Evolutionary conservation across 2,113 vertebrate species (phyloP).

Genomic region (Balaeniceps rex): DNA sequence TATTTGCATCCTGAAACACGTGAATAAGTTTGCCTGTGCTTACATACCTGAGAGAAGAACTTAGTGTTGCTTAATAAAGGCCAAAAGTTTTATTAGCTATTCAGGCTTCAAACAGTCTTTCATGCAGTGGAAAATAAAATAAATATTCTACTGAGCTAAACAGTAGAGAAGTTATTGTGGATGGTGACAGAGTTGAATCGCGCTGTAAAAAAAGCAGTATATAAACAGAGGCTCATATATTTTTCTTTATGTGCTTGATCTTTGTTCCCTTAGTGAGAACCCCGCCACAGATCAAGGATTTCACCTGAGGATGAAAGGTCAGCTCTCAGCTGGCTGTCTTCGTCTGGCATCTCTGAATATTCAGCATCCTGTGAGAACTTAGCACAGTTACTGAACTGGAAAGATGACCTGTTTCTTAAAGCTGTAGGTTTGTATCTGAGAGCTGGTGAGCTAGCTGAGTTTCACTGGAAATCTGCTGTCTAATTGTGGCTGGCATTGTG

Average conservation of each 20-base stretch:
- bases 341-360: neutral
- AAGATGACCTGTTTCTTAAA: neutral
- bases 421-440: neutral
- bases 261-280: neutral
- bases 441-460: neutral
- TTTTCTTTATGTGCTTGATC: neutral
- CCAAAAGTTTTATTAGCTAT: slow-evolving; percentile 16
- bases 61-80: neutral
- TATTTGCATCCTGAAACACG: neutral
- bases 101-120: neutral
- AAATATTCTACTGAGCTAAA: slow-evolving; percentile 13
- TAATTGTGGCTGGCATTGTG: neutral
- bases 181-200: neutral
- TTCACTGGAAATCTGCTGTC: neutral
- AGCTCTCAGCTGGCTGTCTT: neutral
- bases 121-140: neutral
- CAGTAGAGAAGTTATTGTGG: neutral
- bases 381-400: neutral
- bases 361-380: neutral
- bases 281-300: neutral
- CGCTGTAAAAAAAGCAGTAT: neutral
- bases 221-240: slow-evolving; percentile 13
- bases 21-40: neutral
- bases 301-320: neutral
- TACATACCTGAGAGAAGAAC: neutral